phyloP scores from a whole-genome alignment of 2,888 invertebrate genomes.

The Sepioteuthis lessoniana region DNA sequence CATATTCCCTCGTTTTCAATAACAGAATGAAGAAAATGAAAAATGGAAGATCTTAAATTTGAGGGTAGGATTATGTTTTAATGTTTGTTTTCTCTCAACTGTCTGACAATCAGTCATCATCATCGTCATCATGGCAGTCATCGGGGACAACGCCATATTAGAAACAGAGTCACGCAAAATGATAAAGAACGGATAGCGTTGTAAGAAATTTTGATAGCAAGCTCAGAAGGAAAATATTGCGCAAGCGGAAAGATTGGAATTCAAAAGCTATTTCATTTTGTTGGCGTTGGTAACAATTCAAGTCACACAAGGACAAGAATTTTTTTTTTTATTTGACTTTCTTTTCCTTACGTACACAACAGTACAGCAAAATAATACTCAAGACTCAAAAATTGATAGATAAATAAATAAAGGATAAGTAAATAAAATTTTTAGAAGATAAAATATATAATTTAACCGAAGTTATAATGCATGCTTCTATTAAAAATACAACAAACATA shows the following conservation, averaged over 20 bases:
- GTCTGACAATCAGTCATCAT: too few species aligned
- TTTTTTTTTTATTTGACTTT: not conserved
- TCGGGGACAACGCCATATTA: too few species aligned
- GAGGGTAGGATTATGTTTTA: too few species aligned
- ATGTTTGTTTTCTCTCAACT: too few species aligned
- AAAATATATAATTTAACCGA: not conserved
- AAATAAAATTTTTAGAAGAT: not conserved
- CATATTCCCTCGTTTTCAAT: too few species aligned
- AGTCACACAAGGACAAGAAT: not conserved
- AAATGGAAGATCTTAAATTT: too few species aligned
- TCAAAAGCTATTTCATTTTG: not conserved
- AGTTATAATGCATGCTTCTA: not conserved
- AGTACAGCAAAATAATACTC: not conserved
- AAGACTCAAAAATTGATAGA: not conserved
- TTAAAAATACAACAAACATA: not conserved
- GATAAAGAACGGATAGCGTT: not conserved
- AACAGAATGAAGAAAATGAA: too few species aligned
- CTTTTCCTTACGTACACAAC: not conserved
- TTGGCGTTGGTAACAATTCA: not conserved
- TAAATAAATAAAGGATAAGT: not conserved
- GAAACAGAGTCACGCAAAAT: too few species aligned
- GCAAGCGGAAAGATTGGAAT: not conserved
- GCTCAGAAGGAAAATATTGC: not conserved
- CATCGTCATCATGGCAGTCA: too few species aligned
- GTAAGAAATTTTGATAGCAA: not conserved